Evolutionary conservation across 2,888 invertebrate species (phyloP).

Genomic region (Melinaea menophilus): DNA sequence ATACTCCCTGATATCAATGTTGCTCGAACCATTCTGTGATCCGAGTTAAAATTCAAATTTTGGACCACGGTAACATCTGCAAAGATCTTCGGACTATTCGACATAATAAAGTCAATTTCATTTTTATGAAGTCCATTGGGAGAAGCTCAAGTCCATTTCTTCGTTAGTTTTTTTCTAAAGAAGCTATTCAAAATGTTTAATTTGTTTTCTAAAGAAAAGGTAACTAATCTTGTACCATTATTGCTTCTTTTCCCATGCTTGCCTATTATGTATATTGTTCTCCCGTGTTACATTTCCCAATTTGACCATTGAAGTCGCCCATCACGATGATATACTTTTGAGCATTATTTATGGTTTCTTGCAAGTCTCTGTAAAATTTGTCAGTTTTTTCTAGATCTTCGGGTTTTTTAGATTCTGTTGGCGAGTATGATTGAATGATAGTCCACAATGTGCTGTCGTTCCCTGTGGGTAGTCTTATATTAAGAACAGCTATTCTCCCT

Average conservation of each 20-base stretch:
- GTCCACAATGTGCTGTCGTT: constrained; percentile 21
- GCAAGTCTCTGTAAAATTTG: constrained; percentile 14
- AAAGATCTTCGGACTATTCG: constrained; percentile 28
- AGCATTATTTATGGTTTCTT: constrained; percentile 11
- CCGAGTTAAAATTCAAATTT: constrained; percentile 28
- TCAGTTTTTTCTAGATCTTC: constrained; percentile 11
- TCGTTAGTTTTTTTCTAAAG: constrained; percentile 30
- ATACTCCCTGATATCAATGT: not conserved
- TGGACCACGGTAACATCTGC: constrained; percentile 22
- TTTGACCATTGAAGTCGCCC: constrained; percentile 15
- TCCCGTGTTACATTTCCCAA: not conserved
- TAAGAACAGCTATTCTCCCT: constrained; percentile 30
- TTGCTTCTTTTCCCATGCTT: constrained; percentile 29
- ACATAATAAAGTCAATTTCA: constrained; percentile 32
- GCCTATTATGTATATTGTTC: constrained; percentile 26
- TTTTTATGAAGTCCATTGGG: constrained; percentile 30
- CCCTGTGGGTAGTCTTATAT: constrained; percentile 18
- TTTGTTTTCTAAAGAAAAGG: constrained; percentile 30
- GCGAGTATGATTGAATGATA: constrained; percentile 31
- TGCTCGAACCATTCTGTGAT: constrained; percentile 33
- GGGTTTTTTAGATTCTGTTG: constrained; percentile 28
- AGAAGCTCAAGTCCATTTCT: constrained; percentile 36
- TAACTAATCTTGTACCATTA: constrained; percentile 27
- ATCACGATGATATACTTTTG: constrained; percentile 27
- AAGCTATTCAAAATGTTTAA: constrained; percentile 15